These are phyloP conservation scores for Thumatha senex DNA, from an alignment of 2,888 invertebrate genomes.

Conservation along the genomic window DNA sequence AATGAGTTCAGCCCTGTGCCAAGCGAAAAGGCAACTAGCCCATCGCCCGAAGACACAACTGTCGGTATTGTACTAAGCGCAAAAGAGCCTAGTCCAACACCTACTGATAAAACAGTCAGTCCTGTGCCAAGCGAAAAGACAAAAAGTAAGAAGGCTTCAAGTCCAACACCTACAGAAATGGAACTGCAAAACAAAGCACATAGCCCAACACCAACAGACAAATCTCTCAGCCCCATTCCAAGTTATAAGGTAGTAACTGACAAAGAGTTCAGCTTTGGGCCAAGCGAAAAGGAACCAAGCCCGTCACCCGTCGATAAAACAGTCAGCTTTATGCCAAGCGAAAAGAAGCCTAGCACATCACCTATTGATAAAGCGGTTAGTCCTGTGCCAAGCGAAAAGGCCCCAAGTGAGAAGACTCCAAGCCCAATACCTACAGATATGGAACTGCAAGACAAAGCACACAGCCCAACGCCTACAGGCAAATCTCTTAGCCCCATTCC, in stretches of 20 bases:
- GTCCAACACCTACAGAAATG: not conserved
- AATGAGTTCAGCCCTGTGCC: conserved; percentile 10
- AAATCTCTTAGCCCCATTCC: conserved; percentile 1
- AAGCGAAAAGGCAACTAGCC: conserved; percentile 5
- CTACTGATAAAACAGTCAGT: conserved; percentile 2
- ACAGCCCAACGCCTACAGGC: not conserved
- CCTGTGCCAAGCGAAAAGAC: conserved; percentile 10
- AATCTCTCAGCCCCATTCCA: not conserved
- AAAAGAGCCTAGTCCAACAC: not conserved
- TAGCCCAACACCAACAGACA: not conserved
- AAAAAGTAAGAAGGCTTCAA: conserved; percentile 1
- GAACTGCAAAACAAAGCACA: not conserved
- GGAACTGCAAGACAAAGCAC: not conserved
- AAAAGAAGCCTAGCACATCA: conserved; percentile 9
- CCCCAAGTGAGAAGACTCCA: not conserved
- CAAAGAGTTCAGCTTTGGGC: conserved; percentile 13
- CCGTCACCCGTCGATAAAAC: conserved; percentile 2
- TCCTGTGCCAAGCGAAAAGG: not conserved
- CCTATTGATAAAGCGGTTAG: conserved; percentile 1
- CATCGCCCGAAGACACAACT: not conserved
- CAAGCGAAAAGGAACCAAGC: conserved; percentile 17
- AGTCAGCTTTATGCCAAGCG: not conserved
- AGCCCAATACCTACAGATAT: not conserved
- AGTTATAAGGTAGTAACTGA: conserved; percentile 5
- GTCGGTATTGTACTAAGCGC: not conserved